These are phyloP conservation scores for Anoplopoma fimbria DNA, from an alignment of 2,113 vertebrate genomes.

Conservation along the genomic window DNA sequence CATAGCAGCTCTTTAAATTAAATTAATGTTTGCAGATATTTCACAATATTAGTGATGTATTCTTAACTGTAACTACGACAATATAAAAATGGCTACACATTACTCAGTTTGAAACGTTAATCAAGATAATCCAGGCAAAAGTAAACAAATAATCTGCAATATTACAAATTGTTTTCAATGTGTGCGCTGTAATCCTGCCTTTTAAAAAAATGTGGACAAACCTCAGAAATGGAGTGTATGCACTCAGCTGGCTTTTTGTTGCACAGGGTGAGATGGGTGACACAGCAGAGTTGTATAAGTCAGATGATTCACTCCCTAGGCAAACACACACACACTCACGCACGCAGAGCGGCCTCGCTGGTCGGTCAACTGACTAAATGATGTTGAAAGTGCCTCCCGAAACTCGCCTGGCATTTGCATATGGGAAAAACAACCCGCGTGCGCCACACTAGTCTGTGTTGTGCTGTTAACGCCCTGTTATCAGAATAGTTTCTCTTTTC, in stretches of 20 bases:
- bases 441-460: constrained; percentile 16
- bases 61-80: background rate
- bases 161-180: background rate
- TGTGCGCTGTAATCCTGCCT: background rate
- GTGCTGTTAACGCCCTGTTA: constrained; percentile 26
- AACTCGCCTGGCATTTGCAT: constrained; percentile 72
- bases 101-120: background rate
- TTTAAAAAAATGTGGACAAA: constrained; percentile 5
- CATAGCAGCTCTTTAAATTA: background rate
- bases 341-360: constrained; percentile 47
- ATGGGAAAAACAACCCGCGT: constrained; percentile 51
- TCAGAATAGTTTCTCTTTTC: constrained; percentile 27
- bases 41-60: background rate
- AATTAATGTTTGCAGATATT: background rate
- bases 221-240: constrained; percentile 2
- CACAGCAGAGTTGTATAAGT: constrained; percentile 65
- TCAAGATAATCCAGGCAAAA: background rate
- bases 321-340: constrained; percentile 60
- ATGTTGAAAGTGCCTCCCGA: constrained; percentile 65
- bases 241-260: constrained; percentile 35
- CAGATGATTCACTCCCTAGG: constrained; percentile 64
- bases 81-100: background rate
- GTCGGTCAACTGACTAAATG: constrained; percentile 65
- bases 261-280: constrained; percentile 53
- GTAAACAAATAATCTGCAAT: background rate